Percentiles rank a stretch among this genome's conserved stretches.
Conservation (phyloP, 1,140 invertebrate genomes). For the Archegozetes longisetosus region DNA sequence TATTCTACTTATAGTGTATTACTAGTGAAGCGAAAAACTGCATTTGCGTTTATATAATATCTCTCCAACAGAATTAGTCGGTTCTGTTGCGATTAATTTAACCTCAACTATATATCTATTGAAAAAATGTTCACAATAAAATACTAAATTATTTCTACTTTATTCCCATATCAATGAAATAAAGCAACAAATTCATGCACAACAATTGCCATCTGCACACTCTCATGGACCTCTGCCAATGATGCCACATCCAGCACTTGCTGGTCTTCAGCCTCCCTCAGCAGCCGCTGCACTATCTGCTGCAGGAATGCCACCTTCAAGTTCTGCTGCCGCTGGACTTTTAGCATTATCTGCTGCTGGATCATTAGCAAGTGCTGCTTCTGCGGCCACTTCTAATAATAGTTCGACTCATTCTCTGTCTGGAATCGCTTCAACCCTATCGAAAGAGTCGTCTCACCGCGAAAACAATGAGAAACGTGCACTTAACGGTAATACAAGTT, state of each 20-base stretch:
- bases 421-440: neutral
- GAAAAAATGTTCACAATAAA: neutral
- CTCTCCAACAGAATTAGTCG: neutral
- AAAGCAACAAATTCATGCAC: conserved; percentile 75
- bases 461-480: neutral
- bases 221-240: conserved; percentile 38
- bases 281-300: conserved; percentile 23
- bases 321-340: conserved; percentile 14
- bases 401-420: neutral
- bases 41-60: neutral
- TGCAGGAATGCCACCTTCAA: conserved; percentile 27
- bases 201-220: conserved; percentile 58
- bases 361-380: neutral
- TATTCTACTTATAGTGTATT: neutral
- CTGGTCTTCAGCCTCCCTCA: conserved; percentile 18
- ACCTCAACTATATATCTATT: neutral
- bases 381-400: neutral
- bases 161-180: conserved; percentile 14
- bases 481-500: neutral
- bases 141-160: conserved; percentile 5
- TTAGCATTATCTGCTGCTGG: conserved; percentile 10
- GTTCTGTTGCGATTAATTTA: neutral
- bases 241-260: conserved; percentile 39
- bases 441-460: neutral
- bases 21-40: neutral